Evolutionary conservation across 2,797 vertebrate species (phyloP), one percentile per base, ranked within the genome.

Genomic region (Nyctalus aviator): DNA sequence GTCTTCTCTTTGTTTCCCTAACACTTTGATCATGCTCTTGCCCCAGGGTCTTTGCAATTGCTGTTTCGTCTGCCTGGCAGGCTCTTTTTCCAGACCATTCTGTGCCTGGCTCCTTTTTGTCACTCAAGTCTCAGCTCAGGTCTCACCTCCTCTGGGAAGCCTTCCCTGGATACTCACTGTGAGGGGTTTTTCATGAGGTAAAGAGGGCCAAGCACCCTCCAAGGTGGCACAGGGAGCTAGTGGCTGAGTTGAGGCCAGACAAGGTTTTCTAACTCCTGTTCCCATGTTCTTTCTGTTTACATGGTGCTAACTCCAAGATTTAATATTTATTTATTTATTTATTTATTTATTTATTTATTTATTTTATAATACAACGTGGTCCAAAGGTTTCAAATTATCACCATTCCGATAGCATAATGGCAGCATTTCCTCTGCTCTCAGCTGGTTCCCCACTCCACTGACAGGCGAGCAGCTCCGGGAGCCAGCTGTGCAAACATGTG

Each of bases 401-500:
- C 84, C 90, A 78, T 50, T 32, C 48, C 59, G 77, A n/a, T 11
- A 64, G 81, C 71, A 72, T 15, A 44, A 69, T 17, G 59, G 21
- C 37, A 91, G 59, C 68, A 12, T 44, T 92, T 88, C 37, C 35
- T 89, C 44, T 77, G 13, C 73, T 76, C 35, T 76, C 32, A 66
- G 50, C 66, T 25, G 11, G 20, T 35, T 68, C 41, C 30, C 53
- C 20, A 2, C 46, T 77, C n/a, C 32, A 57, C 46, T 7, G 77
- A 14, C 75, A 69, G 41, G 25, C 69, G 50, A 23, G 44, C 81
- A 76, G 76, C 41, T 35, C 59, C 3, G 8, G n/a, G 5, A 69
- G 23, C 30, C 90, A 96, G 90, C 92, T 96, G 84, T 84, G 46
- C 48, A 92, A 93, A 94, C 72, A 96, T 8, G 4, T 9, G 2